Percentiles rank a stretch among this genome's conserved stretches.
phyloP scores from a whole-genome alignment of 2,888 invertebrate species.

The Lasioglossum vierecki region DNA sequence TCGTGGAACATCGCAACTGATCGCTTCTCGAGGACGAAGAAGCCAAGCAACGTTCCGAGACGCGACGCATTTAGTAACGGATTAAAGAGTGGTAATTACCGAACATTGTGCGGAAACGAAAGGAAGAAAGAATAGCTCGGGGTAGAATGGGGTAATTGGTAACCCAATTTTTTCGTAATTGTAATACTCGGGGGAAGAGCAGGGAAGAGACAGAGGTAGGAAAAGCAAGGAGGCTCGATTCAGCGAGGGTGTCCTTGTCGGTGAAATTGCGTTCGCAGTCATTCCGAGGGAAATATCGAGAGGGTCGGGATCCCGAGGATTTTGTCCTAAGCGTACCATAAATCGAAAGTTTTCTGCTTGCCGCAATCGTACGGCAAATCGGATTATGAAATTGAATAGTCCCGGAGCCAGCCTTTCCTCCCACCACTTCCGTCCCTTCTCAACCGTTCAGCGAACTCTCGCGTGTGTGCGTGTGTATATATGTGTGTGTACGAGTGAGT shows the following conservation, averaged over 20 bases:
- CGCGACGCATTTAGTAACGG: not conserved
- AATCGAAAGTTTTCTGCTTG: constrained; percentile 72
- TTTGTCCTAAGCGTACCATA: constrained; percentile 69
- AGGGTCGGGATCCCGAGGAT: constrained; percentile 54
- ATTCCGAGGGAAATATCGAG: constrained; percentile 44
- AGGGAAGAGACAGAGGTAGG: not conserved
- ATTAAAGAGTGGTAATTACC: constrained; percentile 1
- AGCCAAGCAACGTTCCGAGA: not conserved
- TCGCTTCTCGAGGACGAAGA: not conserved
- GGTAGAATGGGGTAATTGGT: constrained; percentile 19
- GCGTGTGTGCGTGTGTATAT: not conserved
- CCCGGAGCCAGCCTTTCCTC: constrained; percentile 25
- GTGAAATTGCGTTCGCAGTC: constrained; percentile 64
- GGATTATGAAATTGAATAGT: constrained; percentile 77
- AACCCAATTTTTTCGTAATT: constrained; percentile 56
- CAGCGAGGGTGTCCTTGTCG: constrained; percentile 46
- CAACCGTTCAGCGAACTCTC: not conserved
- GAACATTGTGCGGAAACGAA: not conserved
- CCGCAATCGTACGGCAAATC: constrained; percentile 73
- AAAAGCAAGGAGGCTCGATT: constrained; percentile 26
- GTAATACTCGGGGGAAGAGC: not conserved
- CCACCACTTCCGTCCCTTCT: not conserved
- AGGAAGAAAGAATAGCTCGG: not conserved
- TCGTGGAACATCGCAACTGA: not conserved
- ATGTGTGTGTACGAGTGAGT: not conserved